These are phyloP conservation scores for Heliconius himera DNA, from an alignment of 1,140 invertebrate genomes.

Conservation along the genomic window DNA sequence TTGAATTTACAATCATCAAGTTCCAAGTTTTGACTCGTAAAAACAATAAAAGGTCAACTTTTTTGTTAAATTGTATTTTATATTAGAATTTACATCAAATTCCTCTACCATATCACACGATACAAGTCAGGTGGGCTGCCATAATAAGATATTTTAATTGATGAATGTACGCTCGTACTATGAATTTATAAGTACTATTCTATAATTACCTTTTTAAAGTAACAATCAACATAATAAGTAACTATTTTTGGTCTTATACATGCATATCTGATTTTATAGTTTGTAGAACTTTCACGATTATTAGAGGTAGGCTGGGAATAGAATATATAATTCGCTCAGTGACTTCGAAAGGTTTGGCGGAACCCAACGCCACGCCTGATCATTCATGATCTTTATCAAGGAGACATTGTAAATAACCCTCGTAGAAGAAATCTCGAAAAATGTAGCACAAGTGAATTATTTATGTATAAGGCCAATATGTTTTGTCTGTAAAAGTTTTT, in stretches of 20 bases:
- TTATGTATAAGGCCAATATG: too few relatives aligned
- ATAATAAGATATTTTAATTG: slow-evolving; percentile 33
- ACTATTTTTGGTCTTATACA: neutral
- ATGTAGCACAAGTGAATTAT: too few relatives aligned
- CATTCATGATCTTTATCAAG: too few relatives aligned
- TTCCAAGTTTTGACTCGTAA: too few relatives aligned
- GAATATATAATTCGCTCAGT: neutral
- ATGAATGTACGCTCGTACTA: slow-evolving; percentile 21
- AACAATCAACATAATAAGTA: neutral
- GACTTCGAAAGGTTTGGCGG: too few relatives aligned
- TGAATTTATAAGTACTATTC: slow-evolving; percentile 17
- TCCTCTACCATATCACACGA: neutral
- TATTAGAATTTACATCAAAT: neutral
- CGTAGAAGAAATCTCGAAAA: too few relatives aligned
- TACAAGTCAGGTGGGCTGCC: neutral
- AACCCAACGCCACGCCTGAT: too few relatives aligned
- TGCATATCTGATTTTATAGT: neutral
- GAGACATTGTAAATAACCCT: too few relatives aligned
- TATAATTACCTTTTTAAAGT: neutral
- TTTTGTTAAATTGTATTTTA: neutral
- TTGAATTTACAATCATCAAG: too few relatives aligned
- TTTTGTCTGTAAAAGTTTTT: too few relatives aligned
- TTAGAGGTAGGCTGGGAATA: neutral
- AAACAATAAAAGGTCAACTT: neutral
- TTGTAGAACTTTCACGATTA: neutral